Percentiles rank a stretch among this genome's conserved stretches.
phyloP scores from a whole-genome alignment of 2,888 invertebrate species.

The Drosophila rubida region DNA sequence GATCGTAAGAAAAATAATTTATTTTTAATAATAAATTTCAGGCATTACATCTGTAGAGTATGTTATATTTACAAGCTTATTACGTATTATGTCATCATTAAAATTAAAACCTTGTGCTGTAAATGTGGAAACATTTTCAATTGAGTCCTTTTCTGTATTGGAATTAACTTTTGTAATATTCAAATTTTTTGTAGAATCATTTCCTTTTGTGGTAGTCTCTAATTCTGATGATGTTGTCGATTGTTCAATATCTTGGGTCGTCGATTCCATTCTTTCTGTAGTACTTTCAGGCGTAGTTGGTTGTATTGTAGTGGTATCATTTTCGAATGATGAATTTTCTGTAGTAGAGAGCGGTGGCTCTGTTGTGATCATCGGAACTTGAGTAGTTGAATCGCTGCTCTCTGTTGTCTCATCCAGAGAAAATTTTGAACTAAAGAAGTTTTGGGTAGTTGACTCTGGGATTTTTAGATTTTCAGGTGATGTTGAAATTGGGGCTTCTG shows the following conservation, averaged over 20 bases:
- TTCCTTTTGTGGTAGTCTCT: slow-evolving; percentile 9
- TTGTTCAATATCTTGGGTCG: background rate
- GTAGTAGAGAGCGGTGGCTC: background rate
- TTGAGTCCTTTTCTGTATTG: background rate
- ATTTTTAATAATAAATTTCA: slow-evolving; percentile 41
- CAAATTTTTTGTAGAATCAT: background rate
- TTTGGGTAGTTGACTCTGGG: background rate
- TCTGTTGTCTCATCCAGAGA: slow-evolving; percentile 10
- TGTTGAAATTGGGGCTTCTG: background rate
- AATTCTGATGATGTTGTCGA: background rate
- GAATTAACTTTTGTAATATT: background rate
- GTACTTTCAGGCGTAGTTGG: background rate
- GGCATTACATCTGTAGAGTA: slow-evolving; percentile 80
- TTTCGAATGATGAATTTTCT: background rate
- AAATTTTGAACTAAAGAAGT: background rate
- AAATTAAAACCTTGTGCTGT: background rate
- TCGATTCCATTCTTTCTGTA: slow-evolving; percentile 1
- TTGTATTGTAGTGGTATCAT: background rate
- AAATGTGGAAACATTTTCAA: background rate
- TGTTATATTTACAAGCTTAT: slow-evolving; percentile 46
- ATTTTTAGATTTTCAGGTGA: background rate
- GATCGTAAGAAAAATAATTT: no score
- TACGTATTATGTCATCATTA: slow-evolving; percentile 36
- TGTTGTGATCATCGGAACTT: slow-evolving; percentile 2
- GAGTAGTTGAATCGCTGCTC: background rate